Evolutionary conservation across 2,113 vertebrate genomes (phyloP), one percentile per base, ranked within the genome.

Genomic region (Python bivittatus): DNA sequence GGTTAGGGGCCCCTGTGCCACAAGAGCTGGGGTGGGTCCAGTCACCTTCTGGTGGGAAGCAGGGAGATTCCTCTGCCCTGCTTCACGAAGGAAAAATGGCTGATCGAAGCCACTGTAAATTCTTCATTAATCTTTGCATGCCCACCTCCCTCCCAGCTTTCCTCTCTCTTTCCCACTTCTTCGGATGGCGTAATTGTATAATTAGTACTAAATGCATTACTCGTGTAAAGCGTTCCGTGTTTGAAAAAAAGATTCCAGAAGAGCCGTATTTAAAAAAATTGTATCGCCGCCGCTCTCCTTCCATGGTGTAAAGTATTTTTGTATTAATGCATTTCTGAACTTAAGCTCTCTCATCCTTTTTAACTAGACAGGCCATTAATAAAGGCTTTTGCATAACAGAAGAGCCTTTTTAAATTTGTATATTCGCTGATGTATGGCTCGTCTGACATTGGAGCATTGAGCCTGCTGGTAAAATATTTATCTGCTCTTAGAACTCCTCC

Each of bases 351-450:
- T 94, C 96, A 94, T 96, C 95, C 94, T 97, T 94, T 94, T 96
- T 96, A 96, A 95, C 94, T 87, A 95, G 96, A 96, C 96, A 97
- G 97, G 94, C 96, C 96, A 96, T 97, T 97, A 96, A 96, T 94
- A 97, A 97, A 96, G 95, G 93, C 95, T 88, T 91, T 33, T 94
- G 93, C 33, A 23, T 22, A 33, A 87, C 2, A 25, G 1, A 11
- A 0, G 10, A 89, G 92, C 95, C 96, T 96, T 96, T 96, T 95
- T 92, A 95, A 95, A 96, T 94, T 93, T 96, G 96, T 95, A 94
- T 96, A 95, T 97, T 96, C 88, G 9, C 93, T 93, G 96, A 97
- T 96, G 92, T 87, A 94, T 93, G 13, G 58, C 96, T 68, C 13
- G 88, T 86, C 29, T 48, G 57, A 91, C 22, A 5, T 58, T 0